These are phyloP conservation scores for Eumerus sabulonum DNA, from an alignment of 2,888 invertebrate species.

Conservation along the genomic window DNA sequence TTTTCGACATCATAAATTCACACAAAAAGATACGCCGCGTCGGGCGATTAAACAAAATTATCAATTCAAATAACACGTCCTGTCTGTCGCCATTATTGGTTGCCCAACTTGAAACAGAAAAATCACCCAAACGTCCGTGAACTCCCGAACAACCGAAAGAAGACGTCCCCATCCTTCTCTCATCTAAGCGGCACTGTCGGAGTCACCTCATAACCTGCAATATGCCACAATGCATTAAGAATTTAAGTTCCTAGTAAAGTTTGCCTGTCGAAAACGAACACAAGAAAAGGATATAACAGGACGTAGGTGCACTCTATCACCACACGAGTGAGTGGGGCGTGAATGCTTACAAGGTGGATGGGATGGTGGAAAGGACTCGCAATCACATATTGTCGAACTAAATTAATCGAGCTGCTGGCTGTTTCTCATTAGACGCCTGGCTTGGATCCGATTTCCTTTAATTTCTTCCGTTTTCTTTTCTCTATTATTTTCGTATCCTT, in stretches of 20 bases:
- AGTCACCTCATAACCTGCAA: slow-evolving; percentile 61
- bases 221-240: slow-evolving; percentile 59
- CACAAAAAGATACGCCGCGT: no score
- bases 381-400: slow-evolving; percentile 49
- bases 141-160: no score
- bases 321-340: slow-evolving; percentile 40
- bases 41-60: no score
- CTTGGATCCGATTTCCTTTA: background rate
- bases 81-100: no score
- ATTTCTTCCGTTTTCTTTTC: slow-evolving; percentile 18
- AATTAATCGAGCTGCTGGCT: slow-evolving; percentile 54
- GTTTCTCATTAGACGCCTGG: slow-evolving; percentile 30
- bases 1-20: no score
- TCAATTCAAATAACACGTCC: no score
- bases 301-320: slow-evolving; percentile 53
- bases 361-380: background rate
- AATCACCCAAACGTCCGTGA: no score
- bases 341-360: slow-evolving; percentile 39
- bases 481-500: slow-evolving; percentile 15
- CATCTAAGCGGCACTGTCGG: slow-evolving; percentile 29
- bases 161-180: slow-evolving; percentile 20
- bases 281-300: slow-evolving; percentile 28
- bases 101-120: no score
- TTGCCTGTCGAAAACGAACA: slow-evolving; percentile 46
- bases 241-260: slow-evolving; percentile 44